A percentile compares a stretch with the other conserved stretches of the same genome.
phyloP scores from a whole-genome alignment of 2,113 vertebrate species.

The Rutilus rutilus region DNA sequence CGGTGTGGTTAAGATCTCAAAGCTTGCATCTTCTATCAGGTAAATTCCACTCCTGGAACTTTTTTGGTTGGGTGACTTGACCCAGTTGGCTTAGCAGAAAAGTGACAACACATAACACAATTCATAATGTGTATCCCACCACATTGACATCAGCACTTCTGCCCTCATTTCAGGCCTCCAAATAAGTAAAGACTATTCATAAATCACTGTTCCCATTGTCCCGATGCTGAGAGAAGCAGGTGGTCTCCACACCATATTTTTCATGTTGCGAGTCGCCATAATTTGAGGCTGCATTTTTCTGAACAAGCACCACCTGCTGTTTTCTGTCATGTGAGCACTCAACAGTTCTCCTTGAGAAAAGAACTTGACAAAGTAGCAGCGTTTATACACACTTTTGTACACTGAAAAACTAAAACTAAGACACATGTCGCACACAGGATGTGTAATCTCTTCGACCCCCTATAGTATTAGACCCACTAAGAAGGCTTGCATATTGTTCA shows the following conservation, averaged over 20 bases:
- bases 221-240: slow-evolving; percentile 53
- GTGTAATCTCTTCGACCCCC: neutral
- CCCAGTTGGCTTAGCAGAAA: slow-evolving; percentile 34
- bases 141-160: slow-evolving; percentile 44
- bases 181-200: slow-evolving; percentile 43
- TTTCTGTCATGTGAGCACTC: slow-evolving; percentile 48
- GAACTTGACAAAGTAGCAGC: slow-evolving; percentile 48
- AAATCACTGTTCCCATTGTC: slow-evolving; percentile 43
- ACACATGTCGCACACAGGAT: neutral
- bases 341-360: slow-evolving; percentile 46
- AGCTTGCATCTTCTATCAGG: slow-evolving; percentile 32
- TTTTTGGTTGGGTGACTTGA: slow-evolving; percentile 32
- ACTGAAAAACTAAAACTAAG: neutral
- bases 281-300: slow-evolving; percentile 54
- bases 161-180: slow-evolving; percentile 19
- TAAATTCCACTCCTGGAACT: slow-evolving; percentile 40
- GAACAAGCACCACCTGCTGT: slow-evolving; percentile 59
- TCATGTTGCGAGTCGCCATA: slow-evolving; percentile 45
- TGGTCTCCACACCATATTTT: slow-evolving; percentile 44
- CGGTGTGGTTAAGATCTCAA: neutral
- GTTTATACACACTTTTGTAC: slow-evolving; percentile 2
- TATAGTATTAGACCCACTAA: neutral
- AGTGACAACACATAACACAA: slow-evolving; percentile 29
- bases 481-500: slow-evolving; percentile 19
- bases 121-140: slow-evolving; percentile 50